A percentile compares a stretch with the other conserved stretches of the same genome.
Conservation (phyloP, 2,888 invertebrate genomes). For the Callinectes sapidus region DNA sequence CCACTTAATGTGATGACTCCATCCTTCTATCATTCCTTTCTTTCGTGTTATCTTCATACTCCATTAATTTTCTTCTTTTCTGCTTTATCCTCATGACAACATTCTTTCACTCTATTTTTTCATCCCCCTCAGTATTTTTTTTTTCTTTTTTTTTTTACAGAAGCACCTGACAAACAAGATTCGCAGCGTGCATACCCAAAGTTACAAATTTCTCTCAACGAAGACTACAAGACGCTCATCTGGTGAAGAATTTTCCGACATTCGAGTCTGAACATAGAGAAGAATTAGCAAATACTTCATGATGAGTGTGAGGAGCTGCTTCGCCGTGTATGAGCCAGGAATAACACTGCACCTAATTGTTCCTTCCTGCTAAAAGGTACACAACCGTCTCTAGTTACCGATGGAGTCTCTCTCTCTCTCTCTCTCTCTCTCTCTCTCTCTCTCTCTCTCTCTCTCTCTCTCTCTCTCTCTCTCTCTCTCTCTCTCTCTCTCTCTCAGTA, state of each 20-base stretch:
- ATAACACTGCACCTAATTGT: neutral
- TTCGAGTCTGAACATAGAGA: neutral
- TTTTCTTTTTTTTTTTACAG: neutral
- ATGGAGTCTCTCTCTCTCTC: neutral
- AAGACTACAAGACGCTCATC: neutral
- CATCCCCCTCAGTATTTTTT: neutral
- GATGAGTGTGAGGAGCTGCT: too few species aligned
- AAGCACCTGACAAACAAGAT: neutral
- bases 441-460: neutral
- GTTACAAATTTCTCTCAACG: neutral
- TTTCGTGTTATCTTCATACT: too few species aligned
- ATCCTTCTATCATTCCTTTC: too few species aligned
- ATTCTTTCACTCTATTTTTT: neutral
- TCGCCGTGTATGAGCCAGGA: neutral
- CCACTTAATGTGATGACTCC: too few species aligned
- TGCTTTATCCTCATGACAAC: neutral
- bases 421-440: neutral
- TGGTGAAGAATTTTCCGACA: neutral
- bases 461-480: neutral
- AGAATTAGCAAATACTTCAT: neutral
- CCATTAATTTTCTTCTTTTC: too few species aligned
- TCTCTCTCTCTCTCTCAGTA: neutral
- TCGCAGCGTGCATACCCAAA: neutral
- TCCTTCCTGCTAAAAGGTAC: neutral
- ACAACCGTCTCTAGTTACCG: neutral